Evolutionary conservation across 2,797 vertebrate genomes (phyloP).

Genomic region (Thunnus albacares): DNA sequence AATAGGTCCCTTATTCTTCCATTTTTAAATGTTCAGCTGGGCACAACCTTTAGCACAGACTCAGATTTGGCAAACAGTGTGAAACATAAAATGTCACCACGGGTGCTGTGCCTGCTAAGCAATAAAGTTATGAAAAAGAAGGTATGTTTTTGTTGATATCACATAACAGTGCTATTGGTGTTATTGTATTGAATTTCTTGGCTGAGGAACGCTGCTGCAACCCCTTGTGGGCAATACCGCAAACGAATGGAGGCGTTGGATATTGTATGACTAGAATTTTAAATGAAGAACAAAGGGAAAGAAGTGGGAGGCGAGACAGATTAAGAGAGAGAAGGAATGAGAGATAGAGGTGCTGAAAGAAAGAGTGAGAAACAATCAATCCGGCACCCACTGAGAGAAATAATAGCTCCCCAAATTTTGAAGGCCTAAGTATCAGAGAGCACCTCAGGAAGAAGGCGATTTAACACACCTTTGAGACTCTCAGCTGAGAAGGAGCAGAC

Average conservation of each 20-base stretch:
- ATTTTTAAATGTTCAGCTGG: background rate
- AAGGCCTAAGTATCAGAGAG: constrained; percentile 63
- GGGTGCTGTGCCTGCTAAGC: constrained; percentile 49
- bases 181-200: constrained; percentile 74
- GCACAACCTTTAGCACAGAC: background rate
- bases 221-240: constrained; percentile 77
- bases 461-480: constrained; percentile 69
- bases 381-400: constrained; percentile 66
- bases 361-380: constrained; percentile 58
- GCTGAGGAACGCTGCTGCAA: constrained; percentile 65
- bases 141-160: constrained; percentile 75
- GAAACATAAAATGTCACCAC: constrained; percentile 47
- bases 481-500: constrained; percentile 48
- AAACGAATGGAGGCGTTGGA: constrained; percentile 74
- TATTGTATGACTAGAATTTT: constrained; percentile 80
- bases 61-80: constrained; percentile 31
- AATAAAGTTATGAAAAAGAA: constrained; percentile 74
- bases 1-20: background rate
- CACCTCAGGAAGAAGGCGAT: constrained; percentile 62
- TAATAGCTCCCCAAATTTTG: constrained; percentile 73
- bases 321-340: constrained; percentile 40
- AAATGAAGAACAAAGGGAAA: constrained; percentile 75
- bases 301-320: constrained; percentile 68
- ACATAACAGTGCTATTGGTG: constrained; percentile 61
- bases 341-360: background rate